Conservation (phyloP, 2,113 vertebrate species). For the Meles meles region DNA sequence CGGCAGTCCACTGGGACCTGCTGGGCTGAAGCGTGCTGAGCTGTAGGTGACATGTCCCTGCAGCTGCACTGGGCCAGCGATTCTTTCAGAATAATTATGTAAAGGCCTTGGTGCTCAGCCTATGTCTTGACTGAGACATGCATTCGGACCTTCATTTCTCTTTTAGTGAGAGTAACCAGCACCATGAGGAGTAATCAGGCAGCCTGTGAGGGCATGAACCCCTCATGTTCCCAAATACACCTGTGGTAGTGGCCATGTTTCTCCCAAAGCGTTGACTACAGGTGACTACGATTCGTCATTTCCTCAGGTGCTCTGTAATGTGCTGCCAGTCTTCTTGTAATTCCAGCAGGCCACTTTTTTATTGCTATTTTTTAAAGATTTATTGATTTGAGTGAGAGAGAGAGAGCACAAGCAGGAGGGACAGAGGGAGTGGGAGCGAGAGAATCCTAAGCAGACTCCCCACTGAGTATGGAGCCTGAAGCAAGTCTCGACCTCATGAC, state of each 20-base stretch:
- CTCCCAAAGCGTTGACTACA: not conserved
- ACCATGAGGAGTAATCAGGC: too few relatives aligned
- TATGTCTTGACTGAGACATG: not conserved
- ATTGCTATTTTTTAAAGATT: not conserved
- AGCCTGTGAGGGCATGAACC: not conserved
- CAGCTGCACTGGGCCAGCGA: fast-evolving
- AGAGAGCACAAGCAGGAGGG: not conserved
- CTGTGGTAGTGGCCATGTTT: not conserved
- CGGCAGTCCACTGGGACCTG: not conserved
- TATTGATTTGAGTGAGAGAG: not conserved
- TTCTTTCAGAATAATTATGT: not conserved
- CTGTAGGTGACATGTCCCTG: not conserved
- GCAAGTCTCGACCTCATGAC: not conserved
- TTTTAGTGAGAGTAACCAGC: not conserved
- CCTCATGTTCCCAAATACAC: fast-evolving
- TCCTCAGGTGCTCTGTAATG: too few relatives aligned
- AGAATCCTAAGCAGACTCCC: not conserved
- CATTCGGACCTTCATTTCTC: not conserved
- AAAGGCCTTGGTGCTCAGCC: not conserved
- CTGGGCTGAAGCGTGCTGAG: not conserved
- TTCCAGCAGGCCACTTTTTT: not conserved
- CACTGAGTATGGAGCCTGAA: not conserved
- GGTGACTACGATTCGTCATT: not conserved
- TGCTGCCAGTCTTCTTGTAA: not conserved
- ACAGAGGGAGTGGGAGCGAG: not conserved